phyloP scores from a whole-genome alignment of 2,113 vertebrate species.

The Ctenomys sociabilis region DNA sequence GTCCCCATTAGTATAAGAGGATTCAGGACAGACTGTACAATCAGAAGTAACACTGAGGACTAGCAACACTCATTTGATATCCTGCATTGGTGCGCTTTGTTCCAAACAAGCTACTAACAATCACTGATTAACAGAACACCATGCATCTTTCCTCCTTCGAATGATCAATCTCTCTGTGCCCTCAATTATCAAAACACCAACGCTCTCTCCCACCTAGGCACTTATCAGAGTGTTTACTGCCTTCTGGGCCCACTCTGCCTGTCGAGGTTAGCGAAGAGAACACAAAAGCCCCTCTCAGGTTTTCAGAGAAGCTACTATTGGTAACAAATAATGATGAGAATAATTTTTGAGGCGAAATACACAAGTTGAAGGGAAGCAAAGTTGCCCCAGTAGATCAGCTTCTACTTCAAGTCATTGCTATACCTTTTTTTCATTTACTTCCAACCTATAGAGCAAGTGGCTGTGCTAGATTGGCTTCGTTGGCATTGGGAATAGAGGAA shows the following conservation, averaged over 20 bases:
- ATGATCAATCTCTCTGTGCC: background rate
- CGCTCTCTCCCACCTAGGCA: background rate
- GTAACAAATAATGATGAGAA: background rate
- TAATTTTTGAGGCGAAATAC: background rate
- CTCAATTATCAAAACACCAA: background rate
- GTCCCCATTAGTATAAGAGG: slow-evolving; percentile 49
- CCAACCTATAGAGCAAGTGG: background rate
- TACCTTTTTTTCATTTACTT: slow-evolving; percentile 6
- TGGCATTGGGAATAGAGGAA: background rate
- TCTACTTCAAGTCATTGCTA: background rate
- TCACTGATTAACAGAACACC: slow-evolving; percentile 23
- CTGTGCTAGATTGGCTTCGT: background rate
- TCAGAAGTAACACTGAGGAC: background rate
- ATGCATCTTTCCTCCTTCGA: slow-evolving; percentile 28
- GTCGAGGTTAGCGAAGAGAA: background rate
- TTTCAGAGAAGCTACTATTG: slow-evolving; percentile 32
- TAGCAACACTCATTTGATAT: slow-evolving; percentile 39
- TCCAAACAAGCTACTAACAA: slow-evolving; percentile 16
- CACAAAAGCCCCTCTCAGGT: background rate
- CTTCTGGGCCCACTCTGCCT: slow-evolving; percentile 16
- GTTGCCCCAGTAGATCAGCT: slow-evolving; percentile 45
- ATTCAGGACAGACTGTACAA: background rate
- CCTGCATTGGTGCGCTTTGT: slow-evolving; percentile 27
- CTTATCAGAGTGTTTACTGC: background rate
- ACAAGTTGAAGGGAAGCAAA: slow-evolving; percentile 44